Evolutionary conservation across 1,140 invertebrate species (phyloP), one percentile per base, ranked within the genome.

Genomic region (Drosophila malerkotliana): DNA sequence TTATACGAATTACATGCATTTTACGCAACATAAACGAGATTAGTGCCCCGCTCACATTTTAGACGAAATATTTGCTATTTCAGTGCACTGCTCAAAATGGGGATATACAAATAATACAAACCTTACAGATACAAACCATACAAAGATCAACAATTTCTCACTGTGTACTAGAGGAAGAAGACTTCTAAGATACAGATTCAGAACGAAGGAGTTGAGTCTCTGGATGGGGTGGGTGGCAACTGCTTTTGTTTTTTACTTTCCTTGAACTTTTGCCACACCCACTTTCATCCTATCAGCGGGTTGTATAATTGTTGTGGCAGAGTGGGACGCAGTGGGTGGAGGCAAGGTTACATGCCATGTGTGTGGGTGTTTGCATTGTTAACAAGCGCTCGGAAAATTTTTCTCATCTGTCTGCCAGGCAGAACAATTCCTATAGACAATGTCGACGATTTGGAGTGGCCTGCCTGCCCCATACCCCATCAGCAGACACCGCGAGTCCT

Each of bases 21-120:
- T 85, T 85, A 85, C 81, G 81, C 81, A 81, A 85, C 81, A 85
- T 85, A 85, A 85, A 85, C 81, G 82, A 85, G 81, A 85, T 85
- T 85, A 85, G 82, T 85, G 81, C 81, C 64, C 55, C 79, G 74
- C 73, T 85, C 76, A 62, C 77, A 77, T 74, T 77, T 74, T 45
- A 37, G 74, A 61, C 74, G 44, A 77, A 82, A 32, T 32, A 32
- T 10, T 32, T 9, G 32, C 32, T 32, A 28, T 28, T 28, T 28
- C 26, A 8, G 14, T 14, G 14, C 39, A 41, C 39, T 41, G 39
- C 32, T 3, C 32, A 3, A 32, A 9, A 32, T 9, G 1, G 3
- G 32, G 9, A 21, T 21, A 3, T 21, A 21, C 21, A 21, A 18
- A 18, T 21, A 21, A 21, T 21, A n/a, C n/a, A n/a, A n/a, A n/a